These are phyloP conservation scores for Drosophila rellima DNA, from an alignment of 2,888 invertebrate species.

Conservation along the genomic window DNA sequence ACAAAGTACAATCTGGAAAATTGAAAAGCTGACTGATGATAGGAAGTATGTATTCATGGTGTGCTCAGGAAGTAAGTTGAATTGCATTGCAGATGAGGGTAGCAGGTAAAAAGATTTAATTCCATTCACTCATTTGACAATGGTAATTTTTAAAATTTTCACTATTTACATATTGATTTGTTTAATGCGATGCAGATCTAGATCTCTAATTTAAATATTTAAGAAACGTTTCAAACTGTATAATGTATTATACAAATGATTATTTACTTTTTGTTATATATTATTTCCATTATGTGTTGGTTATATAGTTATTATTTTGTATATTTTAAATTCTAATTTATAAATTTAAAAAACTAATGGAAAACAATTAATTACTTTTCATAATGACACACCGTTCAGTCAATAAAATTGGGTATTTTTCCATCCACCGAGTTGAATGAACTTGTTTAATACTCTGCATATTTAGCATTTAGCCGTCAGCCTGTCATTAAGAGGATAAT, in stretches of 20 bases:
- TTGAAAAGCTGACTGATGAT: background rate
- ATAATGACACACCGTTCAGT: background rate
- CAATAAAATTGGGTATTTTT: background rate
- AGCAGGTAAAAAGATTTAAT: conserved; percentile 10
- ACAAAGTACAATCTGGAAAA: conserved; percentile 28
- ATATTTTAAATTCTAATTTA: too few relatives aligned
- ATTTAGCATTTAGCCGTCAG: conserved; percentile 3
- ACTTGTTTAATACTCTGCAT: background rate
- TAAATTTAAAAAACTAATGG: too few relatives aligned
- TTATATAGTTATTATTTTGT: too few relatives aligned
- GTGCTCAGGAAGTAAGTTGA: conserved; percentile 27
- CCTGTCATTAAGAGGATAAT: conserved; percentile 52
- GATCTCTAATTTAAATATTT: background rate
- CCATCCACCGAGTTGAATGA: conserved; percentile 25
- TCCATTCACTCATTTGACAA: background rate
- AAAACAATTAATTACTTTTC: background rate
- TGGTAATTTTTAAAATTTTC: background rate
- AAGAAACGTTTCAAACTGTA: background rate
- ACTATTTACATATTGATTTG: conserved; percentile 5
- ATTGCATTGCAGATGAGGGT: background rate
- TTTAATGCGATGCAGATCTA: background rate
- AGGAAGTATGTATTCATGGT: conserved; percentile 15
- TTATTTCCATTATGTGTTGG: too few relatives aligned
- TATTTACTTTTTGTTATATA: too few relatives aligned
- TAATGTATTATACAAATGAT: too few relatives aligned